Evolutionary conservation across 1,140 invertebrate species (phyloP).

Genomic region (Brachionus koreanus): DNA sequence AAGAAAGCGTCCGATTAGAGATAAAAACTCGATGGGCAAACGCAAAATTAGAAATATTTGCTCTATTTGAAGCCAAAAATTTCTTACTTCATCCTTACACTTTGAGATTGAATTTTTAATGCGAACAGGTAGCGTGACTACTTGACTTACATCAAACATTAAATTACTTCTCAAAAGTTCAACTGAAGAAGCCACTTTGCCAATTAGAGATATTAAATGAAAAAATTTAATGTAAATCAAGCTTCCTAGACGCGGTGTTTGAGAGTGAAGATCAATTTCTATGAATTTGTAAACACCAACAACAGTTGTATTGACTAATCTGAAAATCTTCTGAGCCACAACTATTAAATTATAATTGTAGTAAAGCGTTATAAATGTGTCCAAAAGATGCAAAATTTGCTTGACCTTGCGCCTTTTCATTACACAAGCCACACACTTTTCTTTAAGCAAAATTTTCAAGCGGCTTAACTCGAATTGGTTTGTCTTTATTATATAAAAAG

Average conservation of each 20-base stretch:
- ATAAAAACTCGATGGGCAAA: background rate
- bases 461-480: background rate
- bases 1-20: background rate
- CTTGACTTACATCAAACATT: background rate
- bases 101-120: background rate
- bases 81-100: background rate
- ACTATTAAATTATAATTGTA: background rate
- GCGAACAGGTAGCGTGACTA: background rate
- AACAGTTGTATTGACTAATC: background rate
- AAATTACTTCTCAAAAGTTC: background rate
- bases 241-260: background rate
- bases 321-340: background rate
- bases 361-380: background rate
- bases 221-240: background rate
- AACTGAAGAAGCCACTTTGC: background rate
- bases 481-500: background rate
- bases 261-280: background rate
- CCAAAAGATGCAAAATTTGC: background rate
- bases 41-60: background rate
- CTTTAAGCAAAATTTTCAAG: background rate
- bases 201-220: background rate
- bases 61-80: constrained; percentile 6
- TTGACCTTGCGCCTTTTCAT: background rate
- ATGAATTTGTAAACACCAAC: background rate
- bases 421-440: background rate